Percentiles rank a stretch among this genome's conserved stretches.
Evolutionary conservation across 2,888 invertebrate genomes (phyloP).

Genomic region (Philonicus albiceps): DNA sequence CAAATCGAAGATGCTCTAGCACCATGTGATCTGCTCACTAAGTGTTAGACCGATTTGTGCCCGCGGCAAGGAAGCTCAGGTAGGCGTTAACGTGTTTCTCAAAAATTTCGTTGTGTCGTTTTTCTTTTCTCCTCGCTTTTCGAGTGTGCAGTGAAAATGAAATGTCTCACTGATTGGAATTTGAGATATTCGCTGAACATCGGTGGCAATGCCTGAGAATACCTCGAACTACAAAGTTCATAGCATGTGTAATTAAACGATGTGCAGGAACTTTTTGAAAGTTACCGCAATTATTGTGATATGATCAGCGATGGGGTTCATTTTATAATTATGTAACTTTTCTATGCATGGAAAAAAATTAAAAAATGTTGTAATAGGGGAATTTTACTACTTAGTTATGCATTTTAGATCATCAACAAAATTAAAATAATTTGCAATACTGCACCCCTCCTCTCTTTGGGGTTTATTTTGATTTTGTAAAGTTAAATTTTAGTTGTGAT

Average conservation of each 20-base stretch:
- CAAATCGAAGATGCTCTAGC: neutral
- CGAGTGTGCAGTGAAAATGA: neutral
- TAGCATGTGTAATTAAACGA: neutral
- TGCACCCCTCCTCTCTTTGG: too few relatives aligned
- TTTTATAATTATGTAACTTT: neutral
- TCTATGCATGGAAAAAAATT: neutral
- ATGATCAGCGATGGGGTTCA: neutral
- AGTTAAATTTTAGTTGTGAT: too few relatives aligned
- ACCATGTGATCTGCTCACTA: neutral
- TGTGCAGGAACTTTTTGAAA: neutral
- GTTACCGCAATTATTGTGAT: neutral
- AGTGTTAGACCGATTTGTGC: neutral
- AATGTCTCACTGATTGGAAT: neutral
- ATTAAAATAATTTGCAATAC: neutral
- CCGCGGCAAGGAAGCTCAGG: neutral
- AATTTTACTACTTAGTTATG: neutral
- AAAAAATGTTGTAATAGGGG: neutral
- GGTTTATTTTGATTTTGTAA: too few relatives aligned
- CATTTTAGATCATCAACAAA: neutral
- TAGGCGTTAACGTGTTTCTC: neutral
- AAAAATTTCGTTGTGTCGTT: neutral
- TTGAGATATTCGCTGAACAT: neutral
- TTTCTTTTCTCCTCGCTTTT: neutral
- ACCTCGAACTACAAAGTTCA: neutral
- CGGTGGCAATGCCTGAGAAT: neutral